Evolutionary conservation across 2,888 invertebrate genomes (phyloP).

Genomic region (Apoda limacodes): DNA sequence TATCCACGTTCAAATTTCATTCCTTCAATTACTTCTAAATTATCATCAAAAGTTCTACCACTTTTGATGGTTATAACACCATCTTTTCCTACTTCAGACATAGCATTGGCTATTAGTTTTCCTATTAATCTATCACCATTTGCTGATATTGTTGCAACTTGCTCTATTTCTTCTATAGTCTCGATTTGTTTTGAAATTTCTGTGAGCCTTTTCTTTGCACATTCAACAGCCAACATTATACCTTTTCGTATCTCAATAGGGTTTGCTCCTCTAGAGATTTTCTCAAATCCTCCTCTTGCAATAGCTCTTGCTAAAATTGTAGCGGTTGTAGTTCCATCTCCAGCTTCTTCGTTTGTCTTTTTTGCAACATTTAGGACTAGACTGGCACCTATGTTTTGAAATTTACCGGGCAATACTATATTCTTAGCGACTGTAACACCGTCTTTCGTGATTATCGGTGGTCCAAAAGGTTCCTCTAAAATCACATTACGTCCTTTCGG

Average conservation of each 20-base stretch:
- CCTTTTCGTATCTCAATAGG: slow-evolving; percentile 93
- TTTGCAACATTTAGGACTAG: slow-evolving; percentile 99
- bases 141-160: slow-evolving; percentile 98
- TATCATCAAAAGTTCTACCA: slow-evolving; percentile 95
- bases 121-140: slow-evolving; percentile 95
- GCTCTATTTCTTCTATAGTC: slow-evolving; percentile 97
- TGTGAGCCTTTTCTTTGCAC: slow-evolving; percentile 86
- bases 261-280: slow-evolving; percentile 95
- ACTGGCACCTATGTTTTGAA: slow-evolving; percentile 98
- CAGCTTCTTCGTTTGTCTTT: slow-evolving; percentile 99
- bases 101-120: slow-evolving; percentile 93
- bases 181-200: slow-evolving; percentile 90
- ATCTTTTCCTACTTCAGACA: slow-evolving; percentile 96
- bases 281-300: slow-evolving; percentile 98
- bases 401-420: slow-evolving; percentile 96
- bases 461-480: slow-evolving; percentile 97
- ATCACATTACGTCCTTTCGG: slow-evolving; percentile 99
- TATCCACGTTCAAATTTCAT: slow-evolving; percentile 99
- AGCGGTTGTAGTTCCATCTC: slow-evolving; percentile 99
- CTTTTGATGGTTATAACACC: slow-evolving; percentile 99
- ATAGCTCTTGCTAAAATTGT: slow-evolving; percentile 97
- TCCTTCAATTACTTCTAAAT: slow-evolving; percentile 95
- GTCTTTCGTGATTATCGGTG: slow-evolving; percentile 99
- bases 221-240: slow-evolving; percentile 95
- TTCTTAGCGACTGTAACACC: slow-evolving; percentile 99